Conservation (phyloP, 2,113 vertebrate species). For the Onychostoma macrolepis region DNA sequence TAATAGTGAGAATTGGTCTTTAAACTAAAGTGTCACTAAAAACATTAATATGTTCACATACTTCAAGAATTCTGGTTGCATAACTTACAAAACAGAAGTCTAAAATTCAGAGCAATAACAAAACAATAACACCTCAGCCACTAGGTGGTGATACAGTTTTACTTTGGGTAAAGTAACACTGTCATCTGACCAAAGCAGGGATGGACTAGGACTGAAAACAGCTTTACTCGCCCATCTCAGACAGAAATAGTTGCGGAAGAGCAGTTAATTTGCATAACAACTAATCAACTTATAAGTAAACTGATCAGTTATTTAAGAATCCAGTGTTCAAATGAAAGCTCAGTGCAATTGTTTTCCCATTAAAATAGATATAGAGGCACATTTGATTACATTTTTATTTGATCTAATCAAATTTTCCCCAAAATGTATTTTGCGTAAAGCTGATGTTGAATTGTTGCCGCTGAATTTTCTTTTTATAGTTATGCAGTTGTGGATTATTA, state of each 20-base stretch:
- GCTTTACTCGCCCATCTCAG: background rate
- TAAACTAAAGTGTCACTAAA: background rate
- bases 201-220: background rate
- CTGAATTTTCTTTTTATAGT: background rate
- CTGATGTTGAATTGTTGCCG: background rate
- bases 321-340: background rate
- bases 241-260: background rate
- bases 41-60: background rate
- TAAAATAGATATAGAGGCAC: background rate
- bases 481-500: background rate
- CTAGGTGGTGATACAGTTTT: constrained; percentile 70
- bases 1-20: background rate
- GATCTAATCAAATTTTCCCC: background rate
- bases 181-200: background rate
- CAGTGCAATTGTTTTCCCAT: background rate
- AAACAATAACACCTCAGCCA: constrained; percentile 38
- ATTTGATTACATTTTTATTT: background rate
- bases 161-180: background rate
- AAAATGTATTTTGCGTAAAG: background rate
- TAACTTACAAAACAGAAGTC: background rate
- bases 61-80: background rate
- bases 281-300: background rate
- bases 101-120: background rate
- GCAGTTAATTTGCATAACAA: background rate
- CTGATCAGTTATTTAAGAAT: background rate